phyloP scores from a whole-genome alignment of 2,888 invertebrate genomes.

The Desoria tigrina region DNA sequence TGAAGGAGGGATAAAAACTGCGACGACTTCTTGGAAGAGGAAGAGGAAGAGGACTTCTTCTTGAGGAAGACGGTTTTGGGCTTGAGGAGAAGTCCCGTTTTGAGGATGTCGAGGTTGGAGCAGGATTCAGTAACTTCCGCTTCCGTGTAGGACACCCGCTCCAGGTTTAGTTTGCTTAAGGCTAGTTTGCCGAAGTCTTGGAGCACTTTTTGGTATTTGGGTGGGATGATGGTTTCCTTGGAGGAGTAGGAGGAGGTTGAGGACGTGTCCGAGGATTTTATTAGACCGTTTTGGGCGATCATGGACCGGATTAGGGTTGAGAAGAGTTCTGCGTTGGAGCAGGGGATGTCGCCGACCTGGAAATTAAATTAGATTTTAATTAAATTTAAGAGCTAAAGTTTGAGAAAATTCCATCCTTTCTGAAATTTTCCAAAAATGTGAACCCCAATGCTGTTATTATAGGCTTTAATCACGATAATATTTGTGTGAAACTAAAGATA shows the following conservation, averaged over 20 bases:
- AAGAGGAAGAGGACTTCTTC: conserved; percentile 27
- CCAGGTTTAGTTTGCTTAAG: conserved; percentile 60
- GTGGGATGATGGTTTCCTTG: conserved; percentile 54
- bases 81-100: conserved; percentile 56
- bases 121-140: conserved; percentile 60
- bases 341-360: conserved; percentile 56
- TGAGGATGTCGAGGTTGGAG: conserved; percentile 55
- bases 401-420: no score
- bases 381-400: not conserved
- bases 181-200: conserved; percentile 62
- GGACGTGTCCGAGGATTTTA: conserved; percentile 40
- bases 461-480: no score
- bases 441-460: no score
- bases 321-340: conserved; percentile 58
- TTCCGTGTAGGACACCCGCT: conserved; percentile 59
- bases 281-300: conserved; percentile 57
- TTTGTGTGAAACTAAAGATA: no score
- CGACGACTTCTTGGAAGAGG: conserved; percentile 42
- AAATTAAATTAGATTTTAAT: no score
- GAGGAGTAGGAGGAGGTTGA: conserved; percentile 19
- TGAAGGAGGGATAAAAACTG: conserved; percentile 59
- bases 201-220: conserved; percentile 59
- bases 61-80: conserved; percentile 56
- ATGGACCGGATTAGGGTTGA: conserved; percentile 59
- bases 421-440: no score